Evolutionary conservation across 2,113 vertebrate species (phyloP).

Genomic region (Spheniscus mendiculus): DNA sequence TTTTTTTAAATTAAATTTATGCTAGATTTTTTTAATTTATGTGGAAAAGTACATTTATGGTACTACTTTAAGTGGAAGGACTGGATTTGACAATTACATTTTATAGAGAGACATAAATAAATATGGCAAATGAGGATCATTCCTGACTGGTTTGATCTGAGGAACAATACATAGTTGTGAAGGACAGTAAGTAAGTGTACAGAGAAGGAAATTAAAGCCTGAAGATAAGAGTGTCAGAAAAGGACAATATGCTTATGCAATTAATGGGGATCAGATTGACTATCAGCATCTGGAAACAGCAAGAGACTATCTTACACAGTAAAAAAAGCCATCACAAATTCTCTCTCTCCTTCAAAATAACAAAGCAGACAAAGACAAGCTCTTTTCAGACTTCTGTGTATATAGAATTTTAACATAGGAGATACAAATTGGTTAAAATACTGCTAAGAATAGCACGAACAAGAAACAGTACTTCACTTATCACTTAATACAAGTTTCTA

Average conservation of each 20-base stretch:
- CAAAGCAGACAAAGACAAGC: constrained; percentile 66
- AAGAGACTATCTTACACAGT: neutral
- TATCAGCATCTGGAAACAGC: neutral
- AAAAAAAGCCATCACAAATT: constrained; percentile 38
- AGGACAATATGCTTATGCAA: neutral
- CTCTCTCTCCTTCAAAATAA: constrained; percentile 47
- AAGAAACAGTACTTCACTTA: constrained; percentile 74
- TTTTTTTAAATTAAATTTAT: neutral
- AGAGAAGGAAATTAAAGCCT: neutral
- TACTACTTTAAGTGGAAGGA: neutral
- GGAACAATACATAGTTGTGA: neutral
- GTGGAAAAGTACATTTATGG: neutral
- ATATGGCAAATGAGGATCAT: neutral
- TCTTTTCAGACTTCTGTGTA: constrained; percentile 58
- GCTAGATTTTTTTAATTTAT: neutral
- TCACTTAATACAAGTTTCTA: constrained; percentile 69
- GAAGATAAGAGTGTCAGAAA: neutral
- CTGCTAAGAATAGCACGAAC: constrained; percentile 73
- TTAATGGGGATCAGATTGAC: neutral
- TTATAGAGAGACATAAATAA: neutral
- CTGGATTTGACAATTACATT: neutral
- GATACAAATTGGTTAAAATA: constrained; percentile 74
- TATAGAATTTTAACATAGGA: constrained; percentile 59
- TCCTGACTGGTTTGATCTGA: neutral
- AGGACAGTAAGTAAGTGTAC: neutral